Base-by-base conservation (phyloP, 2,888 invertebrate genomes). In the Drosophila rubida region DNA sequence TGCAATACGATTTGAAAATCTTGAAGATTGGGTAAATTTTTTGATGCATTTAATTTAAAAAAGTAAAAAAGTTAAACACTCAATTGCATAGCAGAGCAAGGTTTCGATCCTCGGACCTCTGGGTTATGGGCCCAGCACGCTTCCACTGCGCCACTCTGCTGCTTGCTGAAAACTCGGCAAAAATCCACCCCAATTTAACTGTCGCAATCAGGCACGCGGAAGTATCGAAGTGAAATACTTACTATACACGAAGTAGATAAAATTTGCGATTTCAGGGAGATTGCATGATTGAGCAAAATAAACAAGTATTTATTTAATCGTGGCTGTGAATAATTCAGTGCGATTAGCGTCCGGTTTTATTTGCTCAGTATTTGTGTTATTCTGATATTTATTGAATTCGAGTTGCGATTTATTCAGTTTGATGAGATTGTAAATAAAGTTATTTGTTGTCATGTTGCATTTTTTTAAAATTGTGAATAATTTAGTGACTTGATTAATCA, bases 121-220 rank as follows among this genome's bases (percentile, higher is more conserved):
- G 75, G 75, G 75, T 75, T 75, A 75, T 77, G 75, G 75, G 75
- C 75, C 75, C 75, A 75, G 75, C 75, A 75, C 75, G 73, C 75
- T 75, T 77, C 75, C 78, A 64, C 78, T 78, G 78, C 78, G 75
- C 78, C 75, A 75, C 85, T 80, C 78, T 78, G 80, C 75, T 67
- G 39, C 1, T 45, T 49, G 57, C 0, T 0, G 0, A 0, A 2
- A 14, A 0, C 14, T 2, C 11, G 35, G 13, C 13, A 13, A 37
- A 14, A 37, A 14, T 2, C 11, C 35, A 37, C 2, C 35, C 35
- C 13, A 7, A 13, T 1, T 37, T 37, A 37, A 37, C 11, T 37
- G 35, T 0, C 35, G 14, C 14, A 37, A 6, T 35, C 35, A 0
- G 13, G 7, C 4, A 30, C 2, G 13, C 7, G 7, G 35, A 37